These are phyloP conservation scores for Peromyscus nudipes DNA, from an alignment of 2,797 vertebrate genomes.

Conservation along the genomic window DNA sequence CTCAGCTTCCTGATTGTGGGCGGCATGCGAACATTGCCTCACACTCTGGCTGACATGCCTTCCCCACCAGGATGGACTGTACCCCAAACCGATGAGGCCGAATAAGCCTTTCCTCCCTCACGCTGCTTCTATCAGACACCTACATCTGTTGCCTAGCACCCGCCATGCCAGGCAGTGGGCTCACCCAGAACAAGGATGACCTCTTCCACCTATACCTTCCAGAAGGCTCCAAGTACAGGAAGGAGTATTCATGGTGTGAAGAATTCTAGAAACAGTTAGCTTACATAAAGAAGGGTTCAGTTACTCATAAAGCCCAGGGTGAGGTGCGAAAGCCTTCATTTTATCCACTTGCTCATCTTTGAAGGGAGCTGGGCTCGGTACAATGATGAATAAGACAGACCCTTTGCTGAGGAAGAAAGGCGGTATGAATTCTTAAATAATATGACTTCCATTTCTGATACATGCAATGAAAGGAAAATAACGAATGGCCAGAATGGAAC, in stretches of 20 bases:
- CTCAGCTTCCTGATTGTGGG: not conserved
- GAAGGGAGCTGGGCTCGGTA: not conserved
- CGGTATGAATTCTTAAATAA: not conserved
- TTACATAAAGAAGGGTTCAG: not conserved
- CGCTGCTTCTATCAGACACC: not conserved
- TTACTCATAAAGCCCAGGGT: not conserved
- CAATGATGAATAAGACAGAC: not conserved
- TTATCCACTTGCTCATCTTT: rapidly evolving
- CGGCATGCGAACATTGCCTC: not conserved
- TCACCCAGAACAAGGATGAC: too few relatives aligned
- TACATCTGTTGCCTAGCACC: rapidly evolving
- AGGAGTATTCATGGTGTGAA: not conserved
- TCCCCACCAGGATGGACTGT: not conserved
- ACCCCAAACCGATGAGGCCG: not conserved
- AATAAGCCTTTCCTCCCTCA: not conserved
- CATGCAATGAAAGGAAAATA: not conserved
- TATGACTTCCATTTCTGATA: not conserved
- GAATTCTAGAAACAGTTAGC: not conserved
- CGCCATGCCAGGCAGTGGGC: rapidly evolving
- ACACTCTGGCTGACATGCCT: not conserved
- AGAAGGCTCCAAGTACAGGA: not conserved
- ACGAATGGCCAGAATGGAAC: rapidly evolving
- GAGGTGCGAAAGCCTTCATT: not conserved
- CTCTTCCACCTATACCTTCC: not conserved
- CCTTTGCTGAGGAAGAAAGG: not conserved